Evolutionary conservation across 2,888 invertebrate genomes (phyloP), one percentile per base, ranked within the genome.

Genomic region (Sarcophaga variegata): DNA sequence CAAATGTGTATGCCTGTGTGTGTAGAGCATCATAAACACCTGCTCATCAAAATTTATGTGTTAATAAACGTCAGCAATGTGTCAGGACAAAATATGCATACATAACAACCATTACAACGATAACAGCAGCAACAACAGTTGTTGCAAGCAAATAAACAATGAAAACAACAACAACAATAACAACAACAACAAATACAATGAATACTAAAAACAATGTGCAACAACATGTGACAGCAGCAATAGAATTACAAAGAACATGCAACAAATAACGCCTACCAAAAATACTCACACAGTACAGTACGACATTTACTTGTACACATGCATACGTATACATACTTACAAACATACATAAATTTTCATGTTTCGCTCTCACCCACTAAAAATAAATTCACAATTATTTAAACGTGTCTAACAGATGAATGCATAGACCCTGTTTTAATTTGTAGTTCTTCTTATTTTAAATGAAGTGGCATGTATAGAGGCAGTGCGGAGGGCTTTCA

Each of bases 21-120:
- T 49, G 12, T 14, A 14, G 12, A 14, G 78, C 84, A 86, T 88
- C 89, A 88, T 83, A 88, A 88, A 87, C 89, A 89, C 88, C 89
- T 89, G 89, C 88, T 88, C 89, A 89, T 89, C 88, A 88, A 88
- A 89, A 89, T 89, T 88, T 89, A 89, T 89, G 89, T 89, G 89
- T 89, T 89, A 89, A 89, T 89, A 89, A 89, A 89, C 85, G 89
- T 89, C 89, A 88, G 88, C 86, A 88, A 89, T 89, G 89, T 89
- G 88, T 88, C 88, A 88, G 87, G 88, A 77, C 87, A 83, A 87
- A 74, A 87, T 70, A 81, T 87, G 87, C 81, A 87, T 84, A 78
- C 72, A 76, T 20, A 76, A 76, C 22, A 66, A 60, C 37, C 67
- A 22, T 47, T 45, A 69, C 8, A 69, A 69, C 47, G 22, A 69